Evolutionary conservation across 2,797 vertebrate genomes (phyloP).

Genomic region (Thamnophis elegans): DNA sequence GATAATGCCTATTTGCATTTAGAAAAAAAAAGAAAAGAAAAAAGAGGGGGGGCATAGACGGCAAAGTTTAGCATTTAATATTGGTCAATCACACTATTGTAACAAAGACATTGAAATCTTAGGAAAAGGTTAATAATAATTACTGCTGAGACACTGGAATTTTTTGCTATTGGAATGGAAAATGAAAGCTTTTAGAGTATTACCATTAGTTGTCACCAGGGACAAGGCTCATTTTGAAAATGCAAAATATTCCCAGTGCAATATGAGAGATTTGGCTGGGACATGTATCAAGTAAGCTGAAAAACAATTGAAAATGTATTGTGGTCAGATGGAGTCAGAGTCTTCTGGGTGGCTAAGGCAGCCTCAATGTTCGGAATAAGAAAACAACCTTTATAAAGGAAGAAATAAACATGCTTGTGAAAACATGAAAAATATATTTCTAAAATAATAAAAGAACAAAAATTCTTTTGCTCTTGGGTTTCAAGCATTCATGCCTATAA

Average conservation of each 20-base stretch:
- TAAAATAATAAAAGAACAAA: constrained; percentile 7
- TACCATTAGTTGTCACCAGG: not conserved
- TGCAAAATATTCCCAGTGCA: not conserved
- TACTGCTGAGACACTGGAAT: not conserved
- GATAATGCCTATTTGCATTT: not conserved
- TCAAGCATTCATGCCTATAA: not conserved
- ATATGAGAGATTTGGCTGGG: not conserved
- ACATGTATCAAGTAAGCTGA: not conserved
- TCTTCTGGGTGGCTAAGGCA: not conserved
- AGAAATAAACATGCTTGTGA: not conserved
- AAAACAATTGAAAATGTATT: not conserved
- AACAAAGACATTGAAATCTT: not conserved
- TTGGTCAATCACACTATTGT: not conserved
- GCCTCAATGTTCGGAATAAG: not conserved
- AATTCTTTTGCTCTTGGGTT: not conserved
- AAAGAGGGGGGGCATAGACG: not conserved
- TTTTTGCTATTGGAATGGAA: not conserved
- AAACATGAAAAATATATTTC: not conserved
- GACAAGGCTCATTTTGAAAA: not conserved
- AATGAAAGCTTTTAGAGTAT: not conserved
- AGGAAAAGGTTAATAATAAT: not conserved
- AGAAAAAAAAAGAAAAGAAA: not conserved
- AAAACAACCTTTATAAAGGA: not conserved
- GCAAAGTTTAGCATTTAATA: not conserved
- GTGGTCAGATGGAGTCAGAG: not conserved